These are phyloP conservation scores for Hyposoter didymator DNA, from an alignment of 2,888 invertebrate species.

Conservation along the genomic window DNA sequence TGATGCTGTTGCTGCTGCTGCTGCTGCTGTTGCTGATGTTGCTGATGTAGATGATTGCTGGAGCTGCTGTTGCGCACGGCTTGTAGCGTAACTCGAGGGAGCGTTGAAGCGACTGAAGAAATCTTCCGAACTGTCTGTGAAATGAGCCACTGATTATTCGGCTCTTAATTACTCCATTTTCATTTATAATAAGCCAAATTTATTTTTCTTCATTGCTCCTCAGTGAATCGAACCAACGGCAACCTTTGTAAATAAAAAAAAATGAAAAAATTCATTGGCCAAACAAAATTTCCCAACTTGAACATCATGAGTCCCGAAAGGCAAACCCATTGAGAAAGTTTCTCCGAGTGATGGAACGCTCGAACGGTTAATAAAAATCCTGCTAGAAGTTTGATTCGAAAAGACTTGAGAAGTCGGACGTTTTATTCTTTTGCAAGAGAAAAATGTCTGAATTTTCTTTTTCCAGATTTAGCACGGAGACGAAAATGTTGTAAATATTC, in stretches of 20 bases:
- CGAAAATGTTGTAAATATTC: neutral
- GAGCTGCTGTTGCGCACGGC: conserved; percentile 80
- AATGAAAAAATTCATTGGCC: neutral
- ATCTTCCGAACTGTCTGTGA: conserved; percentile 87
- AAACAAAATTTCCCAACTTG: neutral
- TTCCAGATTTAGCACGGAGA: neutral
- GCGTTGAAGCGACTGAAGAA: conserved; percentile 84
- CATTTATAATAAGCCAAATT: neutral
- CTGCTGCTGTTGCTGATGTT: conserved; percentile 74
- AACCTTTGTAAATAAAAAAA: neutral
- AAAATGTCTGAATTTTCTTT: neutral
- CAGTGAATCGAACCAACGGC: neutral
- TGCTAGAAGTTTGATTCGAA: neutral
- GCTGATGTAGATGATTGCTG: conserved; percentile 75
- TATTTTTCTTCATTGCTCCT: conserved; percentile 9
- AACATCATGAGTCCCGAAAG: neutral
- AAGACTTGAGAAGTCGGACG: neutral
- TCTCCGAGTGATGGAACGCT: no score
- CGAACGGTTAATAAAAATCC: no score
- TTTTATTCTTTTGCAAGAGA: no score
- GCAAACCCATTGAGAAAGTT: no score
- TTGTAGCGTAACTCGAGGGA: conserved; percentile 83
- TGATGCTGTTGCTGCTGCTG: conserved; percentile 71
- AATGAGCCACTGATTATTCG: conserved; percentile 84
- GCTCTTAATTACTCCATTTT: conserved; percentile 70